phyloP scores from a whole-genome alignment of 2,797 vertebrate species.

The Fistularia tabacaria region DNA sequence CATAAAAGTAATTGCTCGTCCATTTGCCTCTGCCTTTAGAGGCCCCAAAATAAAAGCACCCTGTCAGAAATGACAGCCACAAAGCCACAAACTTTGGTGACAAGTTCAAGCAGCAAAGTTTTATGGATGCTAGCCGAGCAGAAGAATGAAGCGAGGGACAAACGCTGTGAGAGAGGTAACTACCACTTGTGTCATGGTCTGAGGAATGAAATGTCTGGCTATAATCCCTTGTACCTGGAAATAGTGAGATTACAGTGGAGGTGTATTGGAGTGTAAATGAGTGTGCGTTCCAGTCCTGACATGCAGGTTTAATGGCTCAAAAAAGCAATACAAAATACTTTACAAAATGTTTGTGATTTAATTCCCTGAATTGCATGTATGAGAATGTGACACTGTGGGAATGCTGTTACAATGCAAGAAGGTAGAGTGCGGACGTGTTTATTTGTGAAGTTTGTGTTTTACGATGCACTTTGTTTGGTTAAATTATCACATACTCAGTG shows the following conservation, averaged over 20 bases:
- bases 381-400: neutral
- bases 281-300: constrained; percentile 43
- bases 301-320: constrained; percentile 44
- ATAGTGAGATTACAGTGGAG: constrained; percentile 46
- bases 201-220: constrained; percentile 54
- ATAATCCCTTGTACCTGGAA: constrained; percentile 50
- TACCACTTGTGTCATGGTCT: constrained; percentile 57
- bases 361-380: constrained; percentile 16
- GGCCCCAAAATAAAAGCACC: constrained; percentile 73
- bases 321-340: constrained; percentile 36
- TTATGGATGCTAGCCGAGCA: constrained; percentile 53
- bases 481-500: neutral
- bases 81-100: constrained; percentile 72
- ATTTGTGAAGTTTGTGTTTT: too few relatives aligned
- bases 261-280: constrained; percentile 51
- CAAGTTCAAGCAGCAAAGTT: constrained; percentile 61
- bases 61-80: constrained; percentile 71
- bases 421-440: too few relatives aligned
- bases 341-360: constrained; percentile 30
- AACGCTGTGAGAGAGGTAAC: constrained; percentile 49
- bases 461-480: constrained; percentile 3
- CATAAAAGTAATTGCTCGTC: constrained; percentile 80
- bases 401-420: neutral
- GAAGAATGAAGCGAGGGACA: constrained; percentile 45
- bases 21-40: constrained; percentile 75